Evolutionary conservation across 1,140 invertebrate genomes (phyloP).

Genomic region (Druon quercuslanigerum): DNA sequence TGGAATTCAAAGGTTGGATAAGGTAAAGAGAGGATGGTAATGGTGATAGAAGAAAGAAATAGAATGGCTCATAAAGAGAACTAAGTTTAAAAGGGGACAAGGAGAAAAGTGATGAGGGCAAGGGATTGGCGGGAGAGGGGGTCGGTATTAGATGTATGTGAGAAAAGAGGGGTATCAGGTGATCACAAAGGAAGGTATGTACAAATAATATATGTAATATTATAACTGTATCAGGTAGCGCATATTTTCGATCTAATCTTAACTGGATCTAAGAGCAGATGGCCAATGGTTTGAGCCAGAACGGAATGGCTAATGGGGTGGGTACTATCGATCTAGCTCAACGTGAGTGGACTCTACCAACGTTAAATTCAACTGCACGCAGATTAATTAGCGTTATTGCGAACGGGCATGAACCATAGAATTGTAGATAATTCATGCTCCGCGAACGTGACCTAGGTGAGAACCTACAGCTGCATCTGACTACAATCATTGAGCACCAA

Average conservation of each 20-base stretch:
- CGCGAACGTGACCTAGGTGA: conserved; percentile 45
- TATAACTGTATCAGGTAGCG: conserved; percentile 13
- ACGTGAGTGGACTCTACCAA: conserved; percentile 11
- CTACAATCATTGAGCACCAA: conserved; percentile 54
- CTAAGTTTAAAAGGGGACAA: no score
- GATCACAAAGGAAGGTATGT: background rate
- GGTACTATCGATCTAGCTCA: conserved; percentile 23
- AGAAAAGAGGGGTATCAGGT: background rate
- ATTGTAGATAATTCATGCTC: conserved; percentile 49
- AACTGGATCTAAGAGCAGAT: conserved; percentile 25
- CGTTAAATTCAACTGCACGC: conserved; percentile 25
- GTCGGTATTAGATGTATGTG: background rate
- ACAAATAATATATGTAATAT: background rate
- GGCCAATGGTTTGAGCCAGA: background rate
- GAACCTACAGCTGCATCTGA: conserved; percentile 60
- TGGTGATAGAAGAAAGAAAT: no score
- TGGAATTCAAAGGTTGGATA: no score
- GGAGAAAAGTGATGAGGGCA: no score
- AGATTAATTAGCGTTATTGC: conserved; percentile 54
- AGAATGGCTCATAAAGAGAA: no score
- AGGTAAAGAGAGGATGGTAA: no score
- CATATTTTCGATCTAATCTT: conserved; percentile 14
- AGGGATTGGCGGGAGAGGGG: no score
- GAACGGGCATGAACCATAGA: conserved; percentile 37
- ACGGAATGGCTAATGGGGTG: background rate